Evolutionary conservation across 92 coral and sea anemone species (phyloP).

Genomic region (Umimayanthus chanpuru): DNA sequence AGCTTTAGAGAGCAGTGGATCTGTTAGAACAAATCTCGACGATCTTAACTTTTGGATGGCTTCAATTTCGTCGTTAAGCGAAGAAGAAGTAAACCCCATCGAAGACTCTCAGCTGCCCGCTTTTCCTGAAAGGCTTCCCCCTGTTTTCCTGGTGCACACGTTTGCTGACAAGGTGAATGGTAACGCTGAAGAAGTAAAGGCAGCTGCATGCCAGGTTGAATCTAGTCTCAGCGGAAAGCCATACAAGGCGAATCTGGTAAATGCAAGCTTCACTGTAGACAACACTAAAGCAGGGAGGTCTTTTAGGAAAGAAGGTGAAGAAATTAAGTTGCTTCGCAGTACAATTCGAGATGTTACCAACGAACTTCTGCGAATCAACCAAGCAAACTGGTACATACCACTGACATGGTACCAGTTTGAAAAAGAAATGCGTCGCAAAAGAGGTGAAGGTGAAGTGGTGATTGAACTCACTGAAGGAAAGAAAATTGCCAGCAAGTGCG

Average conservation of each 20-base stretch:
- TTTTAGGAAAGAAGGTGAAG: neutral
- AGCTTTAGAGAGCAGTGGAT: neutral
- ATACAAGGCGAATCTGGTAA: slow-evolving; percentile 8
- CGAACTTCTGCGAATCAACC: neutral
- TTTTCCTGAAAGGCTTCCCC: slow-evolving; percentile 21
- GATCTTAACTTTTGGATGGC: slow-evolving; percentile 29
- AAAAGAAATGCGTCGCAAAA: neutral
- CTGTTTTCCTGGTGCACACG: slow-evolving; percentile 17
- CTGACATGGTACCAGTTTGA: slow-evolving; percentile 21
- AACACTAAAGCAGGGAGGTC: slow-evolving; percentile 22
- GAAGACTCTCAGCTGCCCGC: neutral
- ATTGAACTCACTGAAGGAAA: neutral
- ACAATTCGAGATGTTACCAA: neutral
- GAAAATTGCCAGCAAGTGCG: slow-evolving; percentile 9
- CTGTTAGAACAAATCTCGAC: slow-evolving; percentile 9
- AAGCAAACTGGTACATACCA: neutral
- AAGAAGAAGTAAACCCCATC: neutral
- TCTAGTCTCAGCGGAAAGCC: neutral
- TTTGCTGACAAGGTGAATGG: slow-evolving; percentile 24
- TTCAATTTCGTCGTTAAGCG: slow-evolving; percentile 11
- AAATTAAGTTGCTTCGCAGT: slow-evolving; percentile 13
- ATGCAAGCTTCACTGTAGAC: neutral
- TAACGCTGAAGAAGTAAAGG: neutral
- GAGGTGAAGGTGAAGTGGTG: neutral
- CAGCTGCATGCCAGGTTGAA: slow-evolving; percentile 10